Evolutionary conservation across 1,140 invertebrate species (phyloP).

Genomic region (Rhysida immarginata): DNA sequence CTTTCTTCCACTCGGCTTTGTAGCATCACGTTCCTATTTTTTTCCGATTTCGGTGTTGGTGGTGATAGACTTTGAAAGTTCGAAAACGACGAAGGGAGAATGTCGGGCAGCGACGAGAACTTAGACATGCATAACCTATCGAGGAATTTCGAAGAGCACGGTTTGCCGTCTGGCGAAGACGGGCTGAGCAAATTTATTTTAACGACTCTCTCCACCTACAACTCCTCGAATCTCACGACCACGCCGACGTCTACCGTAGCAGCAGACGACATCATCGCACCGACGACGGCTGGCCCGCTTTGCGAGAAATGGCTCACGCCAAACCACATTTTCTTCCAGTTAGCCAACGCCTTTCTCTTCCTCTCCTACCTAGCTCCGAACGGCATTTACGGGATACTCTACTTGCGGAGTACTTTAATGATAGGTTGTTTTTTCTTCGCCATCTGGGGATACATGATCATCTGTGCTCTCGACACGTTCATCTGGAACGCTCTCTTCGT

Average conservation of each 20-base stretch:
- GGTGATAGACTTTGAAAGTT: too few relatives aligned
- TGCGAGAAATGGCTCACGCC: slow-evolving; percentile 17
- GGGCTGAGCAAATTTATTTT: neutral
- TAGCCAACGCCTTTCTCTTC: slow-evolving; percentile 65
- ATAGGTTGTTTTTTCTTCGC: slow-evolving; percentile 57
- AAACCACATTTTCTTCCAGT: slow-evolving; percentile 35
- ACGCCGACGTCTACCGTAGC: neutral
- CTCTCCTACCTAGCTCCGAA: slow-evolving; percentile 62
- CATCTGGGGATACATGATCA: slow-evolving; percentile 65
- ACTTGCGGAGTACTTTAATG: slow-evolving; percentile 54
- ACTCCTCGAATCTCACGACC: neutral
- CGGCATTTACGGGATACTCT: slow-evolving; percentile 58
- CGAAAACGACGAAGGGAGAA: too few relatives aligned
- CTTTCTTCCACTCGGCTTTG: too few relatives aligned
- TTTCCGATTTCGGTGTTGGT: too few relatives aligned
- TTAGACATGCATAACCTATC: neutral
- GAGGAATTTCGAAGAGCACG: neutral
- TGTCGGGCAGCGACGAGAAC: neutral
- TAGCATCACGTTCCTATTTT: too few relatives aligned
- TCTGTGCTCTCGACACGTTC: slow-evolving; percentile 68
- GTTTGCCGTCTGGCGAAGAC: neutral
- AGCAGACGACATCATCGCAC: neutral
- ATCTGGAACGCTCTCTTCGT: slow-evolving; percentile 73
- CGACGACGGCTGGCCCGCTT: neutral
- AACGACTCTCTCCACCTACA: neutral